Conservation (phyloP, 2,888 invertebrate species). For the Dastarcus helophoroides region DNA sequence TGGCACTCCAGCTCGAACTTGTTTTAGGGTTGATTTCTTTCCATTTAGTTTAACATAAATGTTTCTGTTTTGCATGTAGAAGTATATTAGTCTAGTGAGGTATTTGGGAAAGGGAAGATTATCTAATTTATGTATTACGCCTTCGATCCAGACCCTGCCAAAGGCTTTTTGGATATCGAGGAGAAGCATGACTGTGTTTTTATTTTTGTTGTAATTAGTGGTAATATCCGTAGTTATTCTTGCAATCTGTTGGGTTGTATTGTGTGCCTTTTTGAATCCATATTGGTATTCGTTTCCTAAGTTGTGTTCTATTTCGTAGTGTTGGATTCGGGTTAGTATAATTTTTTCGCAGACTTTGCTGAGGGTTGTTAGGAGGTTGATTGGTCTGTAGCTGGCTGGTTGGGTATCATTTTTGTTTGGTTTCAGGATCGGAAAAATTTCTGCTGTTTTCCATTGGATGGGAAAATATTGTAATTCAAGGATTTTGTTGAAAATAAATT, state of each 20-base stretch:
- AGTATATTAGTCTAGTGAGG: no score
- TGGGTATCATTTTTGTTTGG: constrained; percentile 13
- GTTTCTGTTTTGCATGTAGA: no score
- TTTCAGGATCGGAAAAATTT: constrained; percentile 15
- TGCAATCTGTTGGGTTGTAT: constrained; percentile 16
- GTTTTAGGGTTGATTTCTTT: no score
- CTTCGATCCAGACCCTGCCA: constrained; percentile 25
- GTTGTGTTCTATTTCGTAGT: neutral
- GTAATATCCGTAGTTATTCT: constrained; percentile 20
- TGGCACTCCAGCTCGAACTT: no score
- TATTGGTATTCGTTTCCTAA: constrained; percentile 1
- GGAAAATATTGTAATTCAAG: constrained; percentile 15
- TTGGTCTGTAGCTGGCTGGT: constrained; percentile 16
- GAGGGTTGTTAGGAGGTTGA: constrained; percentile 12
- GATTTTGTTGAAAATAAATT: constrained; percentile 13
- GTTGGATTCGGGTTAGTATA: constrained; percentile 3
- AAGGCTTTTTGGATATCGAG: constrained; percentile 29
- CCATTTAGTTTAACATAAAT: no score
- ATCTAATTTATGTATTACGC: constrained; percentile 23
- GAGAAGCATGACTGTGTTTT: constrained; percentile 19
- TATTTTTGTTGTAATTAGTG: constrained; percentile 19
- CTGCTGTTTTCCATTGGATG: constrained; percentile 16
- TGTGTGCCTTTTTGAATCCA: neutral
- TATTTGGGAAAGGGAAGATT: no score
- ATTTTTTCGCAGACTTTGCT: constrained; percentile 6